Base-by-base conservation (phyloP, 2,888 invertebrate species). In the Harpagoxenus sublaevis region DNA sequence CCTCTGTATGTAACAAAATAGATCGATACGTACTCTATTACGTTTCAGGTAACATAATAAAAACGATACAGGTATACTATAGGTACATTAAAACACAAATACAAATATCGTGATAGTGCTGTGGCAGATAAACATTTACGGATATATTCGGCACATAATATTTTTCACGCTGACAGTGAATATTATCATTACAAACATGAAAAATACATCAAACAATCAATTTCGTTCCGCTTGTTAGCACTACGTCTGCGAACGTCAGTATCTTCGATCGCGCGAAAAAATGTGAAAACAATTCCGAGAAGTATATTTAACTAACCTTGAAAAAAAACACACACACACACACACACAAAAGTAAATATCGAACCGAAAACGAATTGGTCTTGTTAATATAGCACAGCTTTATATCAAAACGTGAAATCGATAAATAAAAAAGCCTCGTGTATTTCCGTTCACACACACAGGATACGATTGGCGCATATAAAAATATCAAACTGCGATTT, bases 401-500 rank as follows among this genome's bases (percentile, higher is more conserved):
- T 60, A 48, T 60, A 74, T 60, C 48, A 48, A 75, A 35, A 75
- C 39, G 39, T 18, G 12, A 48, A 75, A 75, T 74, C 42, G 12
- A 81, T 60, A 60, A 74, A 60, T 39, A 74, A 75, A 79, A 53
- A 71, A 48, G 18, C 35, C 48, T 35, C 60, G 39, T 60, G 51
- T 48, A 74, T 75, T 48, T 60, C 48, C 48, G 48, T 5, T 12
- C 75, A n/a, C n/a, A n/a, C n/a, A n/a, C n/a, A n/a, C n/a, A 31
- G 45, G 48, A 60, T 60, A 74, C 18, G 23, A 48, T 39, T 18
- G 57, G 5, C 48, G 23, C 57, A 23, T 60, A 48, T 75, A 74
- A 81, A 81, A 81, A 75, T 51, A 81, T 62, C 57, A 62, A 71
- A 73, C 48, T 75, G 48, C 48, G 4, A 81, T 81, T 74, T 74